Evolutionary conservation across 2,113 vertebrate genomes (phyloP), one percentile per base, ranked within the genome.

Genomic region (Labeo catla): DNA sequence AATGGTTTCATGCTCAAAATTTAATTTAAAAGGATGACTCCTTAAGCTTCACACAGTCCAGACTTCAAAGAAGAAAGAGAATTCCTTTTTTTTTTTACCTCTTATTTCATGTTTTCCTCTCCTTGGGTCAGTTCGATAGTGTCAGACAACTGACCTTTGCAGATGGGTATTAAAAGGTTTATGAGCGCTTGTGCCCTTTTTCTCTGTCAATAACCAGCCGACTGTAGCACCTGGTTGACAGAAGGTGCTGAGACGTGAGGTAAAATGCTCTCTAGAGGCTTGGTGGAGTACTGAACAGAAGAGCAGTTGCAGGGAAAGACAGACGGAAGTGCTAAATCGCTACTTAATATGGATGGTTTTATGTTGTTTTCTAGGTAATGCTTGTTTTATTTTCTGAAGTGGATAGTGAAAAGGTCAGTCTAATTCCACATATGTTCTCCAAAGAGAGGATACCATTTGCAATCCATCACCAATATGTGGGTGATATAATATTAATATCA

Each of bases 101-200:
- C 79, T 65, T 90, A 91, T 93, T 93, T 92, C 84, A 88, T 87
- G 68, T 91, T 92, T 88, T 91, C 86, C 87, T 93, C 93, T 94
- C 92, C 93, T 94, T 93, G 93, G 91, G 83, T 84, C 91, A 87
- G 92, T 90, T 95, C 93, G 87, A 95, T 95, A 94, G 87, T 59
- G 92, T 92, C 90, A 94, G 95, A 95, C 90, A 87, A 87, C 87
- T 93, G 94, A 94, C 95, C 93, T 95, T 95, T 94, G 63, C 9
- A 80, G 66, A 87, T 66, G 74, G 65, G 84, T 78, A 88, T 88
- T 85, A 88, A 90, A 90, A 90, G 86, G 85, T 90, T 88, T 83
- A 68, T 79, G 66, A 87, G 87, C 47, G 79, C 87, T 84, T 82
- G 19, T 90, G 89, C 36, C 87, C 89, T 87, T 90, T 79, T 90